Base-by-base conservation (phyloP, 2,113 vertebrate genomes). In the Uropsilus gracilis region DNA sequence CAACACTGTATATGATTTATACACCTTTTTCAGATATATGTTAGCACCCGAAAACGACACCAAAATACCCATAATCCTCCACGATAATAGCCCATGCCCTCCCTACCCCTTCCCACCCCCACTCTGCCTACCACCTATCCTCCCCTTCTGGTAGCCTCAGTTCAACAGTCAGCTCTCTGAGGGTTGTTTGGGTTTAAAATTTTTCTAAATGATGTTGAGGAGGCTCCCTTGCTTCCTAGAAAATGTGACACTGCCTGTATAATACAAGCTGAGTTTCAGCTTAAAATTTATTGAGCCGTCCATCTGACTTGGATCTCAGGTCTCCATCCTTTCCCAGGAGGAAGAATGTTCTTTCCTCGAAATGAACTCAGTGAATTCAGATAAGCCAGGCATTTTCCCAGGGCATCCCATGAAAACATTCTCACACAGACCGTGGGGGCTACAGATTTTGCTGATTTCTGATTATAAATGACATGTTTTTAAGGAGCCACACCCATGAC, bases 191-290 rank as follows among this genome's bases (percentile, higher is more conserved):
- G 53, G 53, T 55, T 55, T 22, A 55, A 61, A 50, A 46, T 59
- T 84, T 68, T 94, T 83, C 34, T 86, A 59, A 85, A 72, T 86
- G 63, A n/a, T 86, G 26, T 81, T 63, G 71, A 91, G 42, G 81
- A 94, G 24, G 87, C 53, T 95, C 64, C 59, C 66, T 95, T 63
- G n/a, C 84, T 84, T 95, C 92, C 57, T 80, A 76, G 75, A 91
- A 92, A 89, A 89, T 81, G 18, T 4, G 26, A 75, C 69, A 20
- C n/a, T 78, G 10, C 85, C 85, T 89, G 46, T 92, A 84, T 90
- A 86, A 91, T 78, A 24, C 46, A 77, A 63, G 10, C 69, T 63
- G 32, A 75, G 78, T 37, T 76, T 64, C 86, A 85, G 18, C 37
- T 89, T 72, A 68, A 88, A 57, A 75, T 84, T 17, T 53, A 77